phyloP scores from a whole-genome alignment of 2,888 invertebrate species.

The Yponomeuta plumbellus region DNA sequence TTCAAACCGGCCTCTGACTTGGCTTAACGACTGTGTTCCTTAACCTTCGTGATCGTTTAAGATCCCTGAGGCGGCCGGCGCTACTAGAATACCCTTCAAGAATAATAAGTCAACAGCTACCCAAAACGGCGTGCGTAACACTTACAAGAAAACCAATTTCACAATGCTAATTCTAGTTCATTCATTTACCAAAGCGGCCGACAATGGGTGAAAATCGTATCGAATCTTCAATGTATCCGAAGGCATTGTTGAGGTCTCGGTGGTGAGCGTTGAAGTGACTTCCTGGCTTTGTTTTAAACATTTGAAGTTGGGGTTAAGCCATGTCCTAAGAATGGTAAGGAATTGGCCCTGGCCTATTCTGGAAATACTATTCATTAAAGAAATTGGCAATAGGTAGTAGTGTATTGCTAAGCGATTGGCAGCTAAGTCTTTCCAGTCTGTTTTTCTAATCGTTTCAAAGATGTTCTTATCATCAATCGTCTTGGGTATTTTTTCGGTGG shows the following conservation, averaged over 20 bases:
- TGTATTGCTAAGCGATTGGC: too few relatives aligned
- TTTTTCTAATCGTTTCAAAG: too few relatives aligned
- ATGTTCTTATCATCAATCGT: too few relatives aligned
- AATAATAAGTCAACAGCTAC: too few relatives aligned
- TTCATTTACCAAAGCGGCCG: constrained; percentile 3
- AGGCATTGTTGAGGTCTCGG: constrained; percentile 39
- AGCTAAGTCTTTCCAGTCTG: too few relatives aligned
- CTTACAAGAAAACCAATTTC: not conserved
- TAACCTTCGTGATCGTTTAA: too few relatives aligned
- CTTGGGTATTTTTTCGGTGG: too few relatives aligned
- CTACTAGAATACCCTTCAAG: too few relatives aligned
- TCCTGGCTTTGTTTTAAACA: constrained; percentile 46
- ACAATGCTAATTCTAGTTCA: constrained; percentile 2
- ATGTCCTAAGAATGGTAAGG: not conserved
- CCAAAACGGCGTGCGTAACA: not conserved
- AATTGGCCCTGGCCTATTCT: not conserved
- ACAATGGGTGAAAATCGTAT: constrained; percentile 58
- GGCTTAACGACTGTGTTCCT: too few relatives aligned
- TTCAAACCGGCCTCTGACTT: too few relatives aligned
- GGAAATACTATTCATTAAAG: not conserved
- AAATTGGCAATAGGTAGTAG: too few relatives aligned
- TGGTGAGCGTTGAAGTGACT: constrained; percentile 21
- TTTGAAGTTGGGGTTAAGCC: not conserved
- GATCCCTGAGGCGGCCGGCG: too few relatives aligned
- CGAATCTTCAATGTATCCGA: constrained; percentile 57